Conservation (phyloP, 1,140 invertebrate genomes). For the Papilio polyxenes region DNA sequence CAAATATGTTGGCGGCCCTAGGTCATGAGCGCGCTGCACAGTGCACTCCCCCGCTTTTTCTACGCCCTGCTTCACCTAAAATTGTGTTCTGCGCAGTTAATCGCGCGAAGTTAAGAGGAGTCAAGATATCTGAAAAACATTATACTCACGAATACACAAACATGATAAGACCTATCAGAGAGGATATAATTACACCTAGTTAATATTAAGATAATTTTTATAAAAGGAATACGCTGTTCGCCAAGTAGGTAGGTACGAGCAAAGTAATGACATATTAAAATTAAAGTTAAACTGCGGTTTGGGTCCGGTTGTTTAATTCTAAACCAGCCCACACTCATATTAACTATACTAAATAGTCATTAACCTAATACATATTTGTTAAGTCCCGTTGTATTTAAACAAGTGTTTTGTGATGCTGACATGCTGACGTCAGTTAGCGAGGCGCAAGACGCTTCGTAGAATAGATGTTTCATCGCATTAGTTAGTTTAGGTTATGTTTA, state of each 20-base stretch:
- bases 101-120: no score
- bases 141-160: no score
- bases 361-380: background rate
- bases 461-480: constrained; percentile 4
- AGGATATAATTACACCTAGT: background rate
- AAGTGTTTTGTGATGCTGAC: constrained; percentile 12
- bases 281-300: background rate
- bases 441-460: constrained; percentile 11
- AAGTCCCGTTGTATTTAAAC: background rate
- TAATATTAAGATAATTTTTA: background rate
- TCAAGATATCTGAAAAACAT: no score
- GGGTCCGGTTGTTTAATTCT: background rate
- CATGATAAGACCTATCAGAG: no score
- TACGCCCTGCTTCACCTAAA: no score
- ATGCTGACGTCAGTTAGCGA: constrained; percentile 12
- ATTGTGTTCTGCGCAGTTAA: no score
- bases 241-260: background rate
- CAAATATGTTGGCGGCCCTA: no score
- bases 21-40: no score
- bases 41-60: no score
- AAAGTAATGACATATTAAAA: no score
- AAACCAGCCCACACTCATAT: constrained; percentile 24
- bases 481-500: constrained; percentile 43
- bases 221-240: background rate
- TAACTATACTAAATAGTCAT: background rate